phyloP scores from a whole-genome alignment of 2,113 vertebrate species.

The Emydocephalus ijimae region DNA sequence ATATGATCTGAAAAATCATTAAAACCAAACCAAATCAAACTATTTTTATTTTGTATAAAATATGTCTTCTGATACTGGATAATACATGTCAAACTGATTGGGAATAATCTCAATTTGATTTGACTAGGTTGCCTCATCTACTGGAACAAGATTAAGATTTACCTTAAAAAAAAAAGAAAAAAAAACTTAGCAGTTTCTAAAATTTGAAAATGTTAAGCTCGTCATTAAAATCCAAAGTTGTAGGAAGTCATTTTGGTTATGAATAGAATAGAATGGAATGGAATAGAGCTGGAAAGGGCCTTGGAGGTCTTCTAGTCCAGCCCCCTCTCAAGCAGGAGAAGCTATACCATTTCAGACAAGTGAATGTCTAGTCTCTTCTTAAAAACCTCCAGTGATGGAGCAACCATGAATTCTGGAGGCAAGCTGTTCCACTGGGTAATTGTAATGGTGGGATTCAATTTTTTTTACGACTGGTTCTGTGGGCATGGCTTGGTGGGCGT shows the following conservation, averaged over 20 bases:
- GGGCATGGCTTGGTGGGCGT: too few relatives aligned
- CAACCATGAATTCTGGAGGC: too few relatives aligned
- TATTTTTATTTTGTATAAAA: not conserved
- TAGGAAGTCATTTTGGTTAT: not conserved
- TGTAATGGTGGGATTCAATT: too few relatives aligned
- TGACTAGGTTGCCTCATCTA: not conserved
- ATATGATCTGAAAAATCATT: not conserved
- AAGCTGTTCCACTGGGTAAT: too few relatives aligned
- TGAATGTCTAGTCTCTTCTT: too few relatives aligned
- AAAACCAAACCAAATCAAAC: not conserved
- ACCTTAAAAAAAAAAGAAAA: not conserved
- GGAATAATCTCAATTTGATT: not conserved
- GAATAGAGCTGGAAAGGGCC: too few relatives aligned
- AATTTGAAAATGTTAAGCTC: not conserved
- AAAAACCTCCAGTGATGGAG: too few relatives aligned
- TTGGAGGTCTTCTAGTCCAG: too few relatives aligned
- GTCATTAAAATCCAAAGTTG: not conserved
- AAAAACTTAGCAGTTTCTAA: not conserved
- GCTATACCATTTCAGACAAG: too few relatives aligned
- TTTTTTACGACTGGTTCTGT: too few relatives aligned
- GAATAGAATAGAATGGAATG: too few relatives aligned
- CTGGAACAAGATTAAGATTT: not conserved
- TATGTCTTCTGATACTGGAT: not conserved
- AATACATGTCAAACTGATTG: not conserved
- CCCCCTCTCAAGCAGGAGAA: too few relatives aligned